phyloP scores from a whole-genome alignment of 2,797 vertebrate species.

The Sebastes oblongus region DNA sequence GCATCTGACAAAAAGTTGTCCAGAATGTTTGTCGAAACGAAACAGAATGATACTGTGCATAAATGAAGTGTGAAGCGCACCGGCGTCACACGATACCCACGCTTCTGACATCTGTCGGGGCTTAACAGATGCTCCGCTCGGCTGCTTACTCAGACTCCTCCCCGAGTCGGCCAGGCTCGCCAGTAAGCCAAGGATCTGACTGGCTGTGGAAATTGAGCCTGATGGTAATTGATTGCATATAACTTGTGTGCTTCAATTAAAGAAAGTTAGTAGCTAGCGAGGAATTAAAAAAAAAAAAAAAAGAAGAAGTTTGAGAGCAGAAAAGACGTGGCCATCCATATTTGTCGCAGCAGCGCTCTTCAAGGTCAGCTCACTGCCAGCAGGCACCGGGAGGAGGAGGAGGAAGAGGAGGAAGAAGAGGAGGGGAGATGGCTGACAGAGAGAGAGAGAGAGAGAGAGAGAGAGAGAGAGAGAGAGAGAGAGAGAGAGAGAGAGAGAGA shows the following conservation, averaged over 20 bases:
- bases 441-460: conserved; percentile 19
- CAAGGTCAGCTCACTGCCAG: conserved; percentile 65
- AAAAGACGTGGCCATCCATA: conserved; percentile 60
- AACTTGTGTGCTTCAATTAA: conserved; percentile 63
- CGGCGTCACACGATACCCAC: conserved; percentile 22
- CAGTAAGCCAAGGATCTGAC: conserved; percentile 59
- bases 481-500: conserved; percentile 29
- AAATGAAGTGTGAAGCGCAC: conserved; percentile 53
- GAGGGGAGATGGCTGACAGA: conserved; percentile 34
- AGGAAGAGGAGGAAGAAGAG: too few species aligned
- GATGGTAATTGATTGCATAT: conserved; percentile 70
- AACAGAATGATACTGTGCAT: conserved; percentile 22
- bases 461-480: conserved; percentile 21
- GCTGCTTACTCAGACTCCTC: conserved; percentile 40
- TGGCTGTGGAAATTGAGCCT: conserved; percentile 65
- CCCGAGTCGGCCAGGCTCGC: conserved; percentile 52
- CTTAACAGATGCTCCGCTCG: conserved; percentile 51
- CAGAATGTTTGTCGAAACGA: conserved; percentile 26
- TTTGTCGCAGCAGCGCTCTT: conserved; percentile 57
- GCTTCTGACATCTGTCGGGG: conserved; percentile 59
- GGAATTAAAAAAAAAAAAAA: conserved; percentile 39
- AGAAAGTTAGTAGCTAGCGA: conserved; percentile 58
- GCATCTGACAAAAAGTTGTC: conserved; percentile 39
- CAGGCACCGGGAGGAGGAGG: neutral
- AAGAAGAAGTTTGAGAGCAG: conserved; percentile 32